Conservation (phyloP, 2,113 vertebrate genomes). For the Ptychochromis oligacanthus region DNA sequence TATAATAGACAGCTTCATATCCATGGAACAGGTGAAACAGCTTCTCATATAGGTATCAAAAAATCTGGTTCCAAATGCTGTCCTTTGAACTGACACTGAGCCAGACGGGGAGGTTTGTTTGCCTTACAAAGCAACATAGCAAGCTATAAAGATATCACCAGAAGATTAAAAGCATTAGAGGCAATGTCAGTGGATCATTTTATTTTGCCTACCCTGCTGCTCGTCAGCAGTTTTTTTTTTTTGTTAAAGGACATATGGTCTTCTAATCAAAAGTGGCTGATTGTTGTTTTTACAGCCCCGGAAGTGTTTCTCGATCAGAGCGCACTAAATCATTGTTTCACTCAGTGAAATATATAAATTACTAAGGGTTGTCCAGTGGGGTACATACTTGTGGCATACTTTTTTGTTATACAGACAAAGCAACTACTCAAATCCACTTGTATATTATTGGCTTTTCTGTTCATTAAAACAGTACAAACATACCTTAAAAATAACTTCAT, state of each 20-base stretch:
- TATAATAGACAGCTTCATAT: neutral
- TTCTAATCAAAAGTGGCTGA: conserved; percentile 75
- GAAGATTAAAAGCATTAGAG: conserved; percentile 73
- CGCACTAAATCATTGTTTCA: conserved; percentile 65
- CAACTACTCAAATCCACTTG: neutral
- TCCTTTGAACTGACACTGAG: conserved; percentile 40
- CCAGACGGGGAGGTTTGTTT: conserved; percentile 32
- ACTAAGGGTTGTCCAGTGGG: conserved; percentile 42
- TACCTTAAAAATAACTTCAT: conserved; percentile 7
- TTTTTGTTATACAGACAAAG: conserved; percentile 1
- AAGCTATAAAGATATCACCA: conserved; percentile 72
- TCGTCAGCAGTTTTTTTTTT: conserved; percentile 63
- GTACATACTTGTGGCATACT: neutral
- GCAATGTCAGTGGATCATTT: conserved; percentile 67
- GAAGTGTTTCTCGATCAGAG: conserved; percentile 72
- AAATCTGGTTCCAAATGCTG: conserved; percentile 17
- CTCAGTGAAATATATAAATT: conserved; percentile 54
- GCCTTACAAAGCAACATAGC: conserved; percentile 58
- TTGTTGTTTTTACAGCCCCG: conserved; percentile 75
- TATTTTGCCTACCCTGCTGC: conserved; percentile 53
- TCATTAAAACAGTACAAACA: neutral
- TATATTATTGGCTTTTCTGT: neutral
- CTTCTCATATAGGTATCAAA: neutral
- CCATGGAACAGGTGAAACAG: neutral
- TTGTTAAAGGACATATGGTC: conserved; percentile 71